These are phyloP conservation scores for Muscidifurax raptorellus DNA, from an alignment of 1,140 invertebrate species.

Conservation along the genomic window DNA sequence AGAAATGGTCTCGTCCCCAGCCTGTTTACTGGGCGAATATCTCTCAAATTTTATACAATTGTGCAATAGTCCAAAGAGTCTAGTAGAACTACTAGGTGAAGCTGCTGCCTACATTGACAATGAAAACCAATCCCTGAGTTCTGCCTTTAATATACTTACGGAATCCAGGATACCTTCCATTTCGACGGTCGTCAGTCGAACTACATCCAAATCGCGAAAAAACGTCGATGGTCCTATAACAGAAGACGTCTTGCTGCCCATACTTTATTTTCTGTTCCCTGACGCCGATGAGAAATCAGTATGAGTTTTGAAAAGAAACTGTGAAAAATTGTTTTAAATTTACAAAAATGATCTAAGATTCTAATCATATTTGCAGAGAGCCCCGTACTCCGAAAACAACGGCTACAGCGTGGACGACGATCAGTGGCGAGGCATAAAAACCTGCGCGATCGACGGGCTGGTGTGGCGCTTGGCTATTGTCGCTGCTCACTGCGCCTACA, in stretches of 20 bases:
- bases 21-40: slow-evolving; percentile 82
- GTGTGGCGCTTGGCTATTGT: slow-evolving; percentile 90
- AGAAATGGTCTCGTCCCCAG: slow-evolving; percentile 78
- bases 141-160: slow-evolving; percentile 76
- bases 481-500: slow-evolving; percentile 85
- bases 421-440: slow-evolving; percentile 80
- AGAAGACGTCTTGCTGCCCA: slow-evolving; percentile 83
- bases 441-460: slow-evolving; percentile 85
- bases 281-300: slow-evolving; percentile 85
- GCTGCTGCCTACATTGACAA: slow-evolving; percentile 66
- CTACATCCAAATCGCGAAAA: slow-evolving; percentile 71
- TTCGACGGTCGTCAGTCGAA: slow-evolving; percentile 73
- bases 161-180: slow-evolving; percentile 78
- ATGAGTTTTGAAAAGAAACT: slow-evolving; percentile 49
- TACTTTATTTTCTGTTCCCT: slow-evolving; percentile 92
- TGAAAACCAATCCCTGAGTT: slow-evolving; percentile 67
- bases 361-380: slow-evolving; percentile 62
- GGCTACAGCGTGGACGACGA: slow-evolving; percentile 66
- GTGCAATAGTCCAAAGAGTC: slow-evolving; percentile 70
- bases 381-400: slow-evolving; percentile 65
- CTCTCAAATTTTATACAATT: slow-evolving; percentile 78
- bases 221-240: slow-evolving; percentile 83
- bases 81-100: slow-evolving; percentile 79
- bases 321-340: not conserved
- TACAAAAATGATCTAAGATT: not conserved